Conservation (phyloP, 2,888 invertebrate species). For the Sarcophaga subvicina region DNA sequence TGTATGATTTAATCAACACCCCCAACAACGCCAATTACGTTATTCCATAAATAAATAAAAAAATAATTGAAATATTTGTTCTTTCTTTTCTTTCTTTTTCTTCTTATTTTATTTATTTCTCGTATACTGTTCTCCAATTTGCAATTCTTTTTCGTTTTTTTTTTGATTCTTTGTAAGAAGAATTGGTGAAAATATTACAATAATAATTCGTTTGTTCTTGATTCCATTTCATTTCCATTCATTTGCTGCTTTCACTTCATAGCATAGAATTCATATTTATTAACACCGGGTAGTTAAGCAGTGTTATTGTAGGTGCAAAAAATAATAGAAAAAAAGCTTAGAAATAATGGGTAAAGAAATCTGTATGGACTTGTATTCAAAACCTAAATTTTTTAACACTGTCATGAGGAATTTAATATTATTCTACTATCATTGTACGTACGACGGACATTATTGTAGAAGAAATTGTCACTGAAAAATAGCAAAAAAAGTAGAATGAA, state of each 20-base stretch:
- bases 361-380: conserved; percentile 36
- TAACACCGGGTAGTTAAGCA: no score
- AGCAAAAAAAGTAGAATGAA: neutral
- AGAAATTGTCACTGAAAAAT: neutral
- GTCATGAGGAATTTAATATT: neutral
- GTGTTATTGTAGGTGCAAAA: neutral
- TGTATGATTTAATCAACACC: conserved; percentile 36
- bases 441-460: neutral
- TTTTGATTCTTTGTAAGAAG: no score
- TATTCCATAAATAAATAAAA: conserved; percentile 15
- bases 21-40: conserved; percentile 20
- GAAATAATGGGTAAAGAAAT: neutral
- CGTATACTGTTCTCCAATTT: neutral
- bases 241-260: neutral
- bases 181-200: conserved; percentile 2
- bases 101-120: conserved; percentile 8
- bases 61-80: conserved; percentile 16
- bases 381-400: conserved; percentile 42
- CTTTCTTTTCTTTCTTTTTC: neutral
- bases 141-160: neutral
- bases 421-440: neutral
- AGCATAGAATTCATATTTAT: neutral
- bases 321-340: neutral
- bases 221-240: conserved; percentile 10
- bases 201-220: conserved; percentile 12